Conservation (phyloP, 2,113 vertebrate genomes). For the Elephas maximus region DNA sequence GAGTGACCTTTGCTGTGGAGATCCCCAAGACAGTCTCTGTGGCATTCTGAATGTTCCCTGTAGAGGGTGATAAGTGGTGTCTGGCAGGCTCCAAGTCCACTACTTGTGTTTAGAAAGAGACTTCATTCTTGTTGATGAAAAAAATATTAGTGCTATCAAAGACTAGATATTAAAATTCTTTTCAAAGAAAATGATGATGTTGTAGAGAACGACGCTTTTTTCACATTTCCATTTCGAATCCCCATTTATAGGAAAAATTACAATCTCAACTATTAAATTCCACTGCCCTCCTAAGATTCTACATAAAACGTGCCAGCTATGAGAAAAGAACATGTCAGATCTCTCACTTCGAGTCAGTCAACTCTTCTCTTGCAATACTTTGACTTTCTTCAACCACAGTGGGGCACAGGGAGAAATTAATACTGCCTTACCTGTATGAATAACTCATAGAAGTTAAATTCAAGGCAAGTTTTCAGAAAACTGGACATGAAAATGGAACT, state of each 20-base stretch:
- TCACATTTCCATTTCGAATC: not conserved
- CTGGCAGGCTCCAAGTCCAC: not conserved
- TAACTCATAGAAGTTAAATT: conserved; percentile 60
- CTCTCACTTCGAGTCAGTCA: not conserved
- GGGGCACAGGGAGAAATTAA: not conserved
- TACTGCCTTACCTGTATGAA: not conserved
- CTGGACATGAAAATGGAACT: not conserved
- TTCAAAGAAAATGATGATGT: not conserved
- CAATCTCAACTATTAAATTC: conserved; percentile 30
- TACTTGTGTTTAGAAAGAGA: conserved; percentile 28
- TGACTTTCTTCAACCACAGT: conserved; percentile 34
- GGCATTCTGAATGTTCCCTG: conserved; percentile 53
- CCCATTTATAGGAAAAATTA: not conserved
- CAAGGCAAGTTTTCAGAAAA: conserved; percentile 44
- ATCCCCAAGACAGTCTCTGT: not conserved
- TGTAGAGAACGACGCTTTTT: not conserved
- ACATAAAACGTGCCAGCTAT: not conserved
- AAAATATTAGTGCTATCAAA: conserved; percentile 4
- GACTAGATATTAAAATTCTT: not conserved
- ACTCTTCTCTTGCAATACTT: not conserved
- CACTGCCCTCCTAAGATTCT: conserved; percentile 6
- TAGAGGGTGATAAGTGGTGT: conserved; percentile 41
- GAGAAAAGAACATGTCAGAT: conserved; percentile 35
- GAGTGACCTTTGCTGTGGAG: not conserved
- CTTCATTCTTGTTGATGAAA: conserved; percentile 39